A percentile compares a stretch with the other conserved stretches of the same genome.
Conservation (phyloP, 2,888 invertebrate species). For the Malacosoma neustria region DNA sequence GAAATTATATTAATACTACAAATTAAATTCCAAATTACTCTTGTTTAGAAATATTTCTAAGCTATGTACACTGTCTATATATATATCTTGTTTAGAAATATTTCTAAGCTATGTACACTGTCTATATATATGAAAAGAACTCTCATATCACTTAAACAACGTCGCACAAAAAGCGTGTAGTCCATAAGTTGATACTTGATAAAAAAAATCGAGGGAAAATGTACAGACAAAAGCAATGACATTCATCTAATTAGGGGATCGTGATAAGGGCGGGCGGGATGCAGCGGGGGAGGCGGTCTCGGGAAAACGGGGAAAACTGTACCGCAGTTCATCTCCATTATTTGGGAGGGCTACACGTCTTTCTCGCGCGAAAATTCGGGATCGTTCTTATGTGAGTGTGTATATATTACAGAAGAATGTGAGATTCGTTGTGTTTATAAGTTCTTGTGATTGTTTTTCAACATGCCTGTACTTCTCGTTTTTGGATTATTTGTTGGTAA, state of each 20-base stretch:
- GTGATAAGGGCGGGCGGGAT: slow-evolving; percentile 51
- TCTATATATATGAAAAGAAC: too few species aligned
- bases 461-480: slow-evolving; percentile 36
- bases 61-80: too few species aligned
- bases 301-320: slow-evolving; percentile 35
- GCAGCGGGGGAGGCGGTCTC: slow-evolving; percentile 24
- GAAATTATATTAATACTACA: too few species aligned
- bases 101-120: too few species aligned
- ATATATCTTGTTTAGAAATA: too few species aligned
- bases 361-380: slow-evolving; percentile 8
- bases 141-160: background rate
- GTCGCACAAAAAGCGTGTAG: background rate
- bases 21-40: too few species aligned
- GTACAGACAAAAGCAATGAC: slow-evolving; percentile 64
- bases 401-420: slow-evolving; percentile 11
- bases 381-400: slow-evolving; percentile 7
- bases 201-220: slow-evolving; percentile 15
- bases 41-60: too few species aligned
- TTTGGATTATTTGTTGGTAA: slow-evolving; percentile 42
- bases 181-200: slow-evolving; percentile 1
- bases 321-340: slow-evolving; percentile 42
- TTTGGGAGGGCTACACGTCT: slow-evolving; percentile 18
- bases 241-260: slow-evolving; percentile 71
- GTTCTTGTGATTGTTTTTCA: slow-evolving; percentile 11
- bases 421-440: slow-evolving; percentile 17